Evolutionary conservation across 2,797 vertebrate genomes (phyloP).

Genomic region (Darevskia mixta): DNA sequence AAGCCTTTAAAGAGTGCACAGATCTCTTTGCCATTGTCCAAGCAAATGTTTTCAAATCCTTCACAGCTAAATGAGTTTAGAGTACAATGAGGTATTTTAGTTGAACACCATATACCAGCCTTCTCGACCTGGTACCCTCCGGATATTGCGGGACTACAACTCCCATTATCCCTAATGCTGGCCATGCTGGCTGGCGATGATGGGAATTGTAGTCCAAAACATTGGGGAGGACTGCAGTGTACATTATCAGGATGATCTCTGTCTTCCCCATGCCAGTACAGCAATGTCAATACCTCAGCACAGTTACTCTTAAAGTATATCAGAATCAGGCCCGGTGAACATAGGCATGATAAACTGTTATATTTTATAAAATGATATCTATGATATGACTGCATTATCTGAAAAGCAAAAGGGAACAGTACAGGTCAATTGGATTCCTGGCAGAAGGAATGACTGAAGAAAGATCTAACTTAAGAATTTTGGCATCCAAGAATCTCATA

Average conservation of each 20-base stretch:
- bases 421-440: not conserved
- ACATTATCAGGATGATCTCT: not conserved
- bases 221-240: not conserved
- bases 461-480: not conserved
- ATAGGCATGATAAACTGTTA: not conserved
- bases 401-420: slow-evolving; percentile 7
- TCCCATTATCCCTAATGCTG: no score
- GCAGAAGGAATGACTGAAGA: not conserved
- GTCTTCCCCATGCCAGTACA: not conserved
- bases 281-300: not conserved
- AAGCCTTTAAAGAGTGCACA: not conserved
- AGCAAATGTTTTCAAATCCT: not conserved
- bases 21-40: not conserved
- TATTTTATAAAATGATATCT: not conserved
- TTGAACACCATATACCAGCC: not conserved
- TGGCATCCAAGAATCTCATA: not conserved
- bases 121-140: no score
- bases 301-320: not conserved
- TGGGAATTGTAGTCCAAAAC: not conserved
- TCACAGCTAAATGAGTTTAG: not conserved
- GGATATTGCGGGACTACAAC: no score
- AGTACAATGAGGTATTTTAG: not conserved
- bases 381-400: not conserved
- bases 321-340: not conserved
- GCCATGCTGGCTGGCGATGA: no score